phyloP scores from a whole-genome alignment of 2,113 vertebrate genomes.

The Excalfactoria chinensis region DNA sequence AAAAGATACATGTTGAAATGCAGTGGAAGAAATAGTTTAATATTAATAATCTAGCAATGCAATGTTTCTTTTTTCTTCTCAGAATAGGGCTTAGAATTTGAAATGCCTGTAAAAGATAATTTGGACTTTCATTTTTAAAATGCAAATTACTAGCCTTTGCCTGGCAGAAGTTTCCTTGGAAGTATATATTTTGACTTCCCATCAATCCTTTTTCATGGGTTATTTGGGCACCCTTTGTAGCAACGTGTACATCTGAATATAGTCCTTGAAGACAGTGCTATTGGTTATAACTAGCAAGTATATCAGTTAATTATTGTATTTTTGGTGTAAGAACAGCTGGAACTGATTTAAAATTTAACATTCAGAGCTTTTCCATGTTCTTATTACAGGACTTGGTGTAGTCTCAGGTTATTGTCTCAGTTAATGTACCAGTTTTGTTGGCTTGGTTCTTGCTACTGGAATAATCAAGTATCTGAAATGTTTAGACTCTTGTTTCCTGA shows the following conservation, averaged over 20 bases:
- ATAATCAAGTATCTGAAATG: neutral
- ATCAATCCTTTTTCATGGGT: neutral
- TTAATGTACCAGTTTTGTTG: neutral
- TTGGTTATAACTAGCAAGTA: neutral
- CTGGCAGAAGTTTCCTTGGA: neutral
- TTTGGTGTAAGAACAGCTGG: neutral
- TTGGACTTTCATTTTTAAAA: neutral
- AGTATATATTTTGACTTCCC: neutral
- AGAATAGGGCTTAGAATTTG: neutral
- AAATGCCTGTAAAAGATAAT: neutral
- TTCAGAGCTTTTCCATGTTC: accelerated
- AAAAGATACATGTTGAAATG: neutral
- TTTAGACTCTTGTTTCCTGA: accelerated
- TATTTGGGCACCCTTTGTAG: neutral
- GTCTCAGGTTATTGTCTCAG: neutral
- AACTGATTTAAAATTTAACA: neutral
- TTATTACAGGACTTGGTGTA: neutral
- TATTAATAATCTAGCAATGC: neutral
- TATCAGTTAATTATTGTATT: neutral
- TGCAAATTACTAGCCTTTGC: neutral
- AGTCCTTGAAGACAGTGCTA: neutral
- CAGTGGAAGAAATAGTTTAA: neutral
- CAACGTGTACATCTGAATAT: neutral
- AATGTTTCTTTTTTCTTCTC: neutral
- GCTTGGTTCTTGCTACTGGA: neutral